phyloP scores from a whole-genome alignment of 2,888 invertebrate species.

The Hedychridium roseum region DNA sequence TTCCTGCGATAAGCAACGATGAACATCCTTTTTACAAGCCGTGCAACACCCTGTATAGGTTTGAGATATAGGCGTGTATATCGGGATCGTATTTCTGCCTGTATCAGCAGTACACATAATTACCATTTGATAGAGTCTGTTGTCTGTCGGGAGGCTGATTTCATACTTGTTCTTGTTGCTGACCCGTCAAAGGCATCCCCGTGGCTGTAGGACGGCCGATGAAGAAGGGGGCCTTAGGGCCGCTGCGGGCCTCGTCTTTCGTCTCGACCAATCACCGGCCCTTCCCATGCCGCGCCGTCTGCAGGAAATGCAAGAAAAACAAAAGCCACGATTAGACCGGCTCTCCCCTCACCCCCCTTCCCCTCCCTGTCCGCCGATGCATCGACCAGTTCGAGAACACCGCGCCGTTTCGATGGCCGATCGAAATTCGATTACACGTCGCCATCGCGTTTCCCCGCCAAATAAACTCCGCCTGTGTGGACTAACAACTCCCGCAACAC shows the following conservation, averaged over 20 bases:
- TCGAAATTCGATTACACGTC: constrained; percentile 39
- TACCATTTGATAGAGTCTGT: constrained; percentile 64
- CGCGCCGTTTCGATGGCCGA: constrained; percentile 56
- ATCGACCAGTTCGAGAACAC: constrained; percentile 41
- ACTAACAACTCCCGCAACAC: too few species aligned
- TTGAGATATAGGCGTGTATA: constrained; percentile 56
- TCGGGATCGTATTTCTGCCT: constrained; percentile 47
- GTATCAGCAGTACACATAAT: constrained; percentile 62
- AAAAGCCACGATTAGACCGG: constrained; percentile 45
- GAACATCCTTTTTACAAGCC: constrained; percentile 1
- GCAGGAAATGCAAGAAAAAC: constrained; percentile 41
- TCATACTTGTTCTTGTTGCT: constrained; percentile 61
- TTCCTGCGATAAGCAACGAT: not conserved
- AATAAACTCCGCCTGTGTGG: too few species aligned
- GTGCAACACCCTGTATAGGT: constrained; percentile 54
- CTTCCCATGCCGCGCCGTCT: constrained; percentile 40
- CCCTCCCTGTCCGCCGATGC: constrained; percentile 49
- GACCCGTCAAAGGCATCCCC: constrained; percentile 60
- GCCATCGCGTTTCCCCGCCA: constrained; percentile 1
- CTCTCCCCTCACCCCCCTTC: too few species aligned
- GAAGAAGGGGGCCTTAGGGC: constrained; percentile 57
- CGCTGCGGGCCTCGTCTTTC: constrained; percentile 50
- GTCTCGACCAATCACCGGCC: constrained; percentile 59
- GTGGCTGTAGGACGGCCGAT: constrained; percentile 61
- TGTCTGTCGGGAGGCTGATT: constrained; percentile 62